Conservation (phyloP, 2,797 vertebrate genomes). For the Notolabrus celidotus region DNA sequence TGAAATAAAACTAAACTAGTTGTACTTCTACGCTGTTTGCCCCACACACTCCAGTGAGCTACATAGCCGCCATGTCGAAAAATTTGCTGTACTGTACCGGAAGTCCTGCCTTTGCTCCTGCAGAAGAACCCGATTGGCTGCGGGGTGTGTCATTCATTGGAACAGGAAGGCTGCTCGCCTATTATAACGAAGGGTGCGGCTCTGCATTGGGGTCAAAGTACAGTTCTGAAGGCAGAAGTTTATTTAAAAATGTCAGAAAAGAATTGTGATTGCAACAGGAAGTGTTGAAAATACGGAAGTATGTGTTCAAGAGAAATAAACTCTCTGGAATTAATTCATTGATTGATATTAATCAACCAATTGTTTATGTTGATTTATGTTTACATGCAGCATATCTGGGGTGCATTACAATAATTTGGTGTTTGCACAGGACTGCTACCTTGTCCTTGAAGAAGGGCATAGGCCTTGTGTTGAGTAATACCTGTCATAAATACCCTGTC, state of each 20-base stretch:
- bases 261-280: background rate
- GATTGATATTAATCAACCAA: rapidly evolving
- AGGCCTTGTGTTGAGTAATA: constrained; percentile 6
- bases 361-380: background rate
- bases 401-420: background rate
- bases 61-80: constrained; percentile 73
- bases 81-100: constrained; percentile 51
- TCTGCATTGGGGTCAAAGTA: constrained; percentile 46
- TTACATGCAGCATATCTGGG: background rate
- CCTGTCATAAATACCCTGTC: no score
- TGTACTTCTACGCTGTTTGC: constrained; percentile 40
- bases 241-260: no score
- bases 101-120: constrained; percentile 51
- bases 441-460: constrained; percentile 23
- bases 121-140: constrained; percentile 60
- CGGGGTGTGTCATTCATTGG: background rate
- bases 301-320: no score
- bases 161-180: constrained; percentile 13
- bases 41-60: constrained; percentile 40
- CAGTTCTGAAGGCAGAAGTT: background rate
- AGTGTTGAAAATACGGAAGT: background rate
- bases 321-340: background rate
- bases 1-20: constrained; percentile 7
- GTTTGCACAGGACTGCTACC: background rate
- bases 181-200: constrained; percentile 61